phyloP scores from a whole-genome alignment of 2,888 invertebrate species.

The Eupeodes latifasciatus region DNA sequence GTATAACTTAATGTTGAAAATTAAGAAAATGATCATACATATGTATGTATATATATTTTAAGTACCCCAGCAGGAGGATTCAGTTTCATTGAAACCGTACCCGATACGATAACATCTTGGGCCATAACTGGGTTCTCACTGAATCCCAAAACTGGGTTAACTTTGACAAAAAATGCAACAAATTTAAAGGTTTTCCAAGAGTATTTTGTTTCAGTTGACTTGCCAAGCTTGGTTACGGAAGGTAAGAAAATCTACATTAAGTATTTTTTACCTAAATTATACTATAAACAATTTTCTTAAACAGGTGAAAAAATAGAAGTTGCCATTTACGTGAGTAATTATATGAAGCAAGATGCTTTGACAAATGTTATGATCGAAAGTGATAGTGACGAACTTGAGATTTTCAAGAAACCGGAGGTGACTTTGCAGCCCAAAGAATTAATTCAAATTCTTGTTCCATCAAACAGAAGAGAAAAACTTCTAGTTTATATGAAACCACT shows the following conservation, averaged over 20 bases:
- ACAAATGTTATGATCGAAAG: constrained; percentile 89
- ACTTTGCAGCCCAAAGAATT: neutral
- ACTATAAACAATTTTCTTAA: neutral
- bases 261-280: no score
- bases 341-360: constrained; percentile 87
- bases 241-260: constrained; percentile 81
- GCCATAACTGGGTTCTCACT: constrained; percentile 92
- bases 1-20: constrained; percentile 25
- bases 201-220: constrained; percentile 90
- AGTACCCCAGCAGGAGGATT: constrained; percentile 77
- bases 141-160: constrained; percentile 89
- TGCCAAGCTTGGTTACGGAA: constrained; percentile 90
- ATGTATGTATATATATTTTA: constrained; percentile 24
- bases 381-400: constrained; percentile 84
- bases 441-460: constrained; percentile 9
- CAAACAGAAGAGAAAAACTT: constrained; percentile 49
- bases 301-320: constrained; percentile 88
- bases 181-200: constrained; percentile 90
- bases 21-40: neutral
- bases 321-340: constrained; percentile 90
- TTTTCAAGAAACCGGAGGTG: constrained; percentile 22
- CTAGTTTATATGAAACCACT: constrained; percentile 90
- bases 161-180: constrained; percentile 85
- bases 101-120: constrained; percentile 92
- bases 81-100: constrained; percentile 86